phyloP scores from a whole-genome alignment of 2,888 invertebrate genomes.

The Listrodromus nycthemerus region DNA sequence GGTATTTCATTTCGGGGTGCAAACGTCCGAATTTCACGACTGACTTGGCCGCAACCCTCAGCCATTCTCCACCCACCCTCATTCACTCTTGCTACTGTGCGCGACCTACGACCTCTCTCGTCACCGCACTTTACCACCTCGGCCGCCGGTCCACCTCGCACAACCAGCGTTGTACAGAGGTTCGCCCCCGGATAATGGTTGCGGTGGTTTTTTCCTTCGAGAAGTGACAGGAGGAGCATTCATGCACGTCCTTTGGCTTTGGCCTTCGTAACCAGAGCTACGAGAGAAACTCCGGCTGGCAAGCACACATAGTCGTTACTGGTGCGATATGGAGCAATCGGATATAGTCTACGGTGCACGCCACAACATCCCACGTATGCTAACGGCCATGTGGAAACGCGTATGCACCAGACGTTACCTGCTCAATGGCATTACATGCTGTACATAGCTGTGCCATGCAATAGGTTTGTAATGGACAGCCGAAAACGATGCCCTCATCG shows the following conservation, averaged over 20 bases:
- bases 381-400: constrained; percentile 22
- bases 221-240: constrained; percentile 48
- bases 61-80: constrained; percentile 34
- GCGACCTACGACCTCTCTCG: constrained; percentile 63
- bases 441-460: not conserved
- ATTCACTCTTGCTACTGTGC: constrained; percentile 42
- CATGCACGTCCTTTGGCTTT: constrained; percentile 8
- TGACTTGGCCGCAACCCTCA: constrained; percentile 65
- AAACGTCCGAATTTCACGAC: constrained; percentile 68
- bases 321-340: constrained; percentile 1
- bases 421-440: constrained; percentile 9
- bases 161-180: constrained; percentile 41
- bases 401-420: constrained; percentile 40
- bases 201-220: constrained; percentile 61
- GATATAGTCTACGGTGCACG: constrained; percentile 1
- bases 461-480: constrained; percentile 27
- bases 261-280: constrained; percentile 8
- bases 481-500: constrained; percentile 33
- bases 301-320: not conserved
- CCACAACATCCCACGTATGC: not conserved
- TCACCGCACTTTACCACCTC: constrained; percentile 56
- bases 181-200: constrained; percentile 58
- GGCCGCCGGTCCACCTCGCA: constrained; percentile 39
- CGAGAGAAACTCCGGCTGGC: constrained; percentile 8
- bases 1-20: constrained; percentile 67